Conservation (phyloP, 2,113 vertebrate species). For the Ranitomeya imitator region DNA sequence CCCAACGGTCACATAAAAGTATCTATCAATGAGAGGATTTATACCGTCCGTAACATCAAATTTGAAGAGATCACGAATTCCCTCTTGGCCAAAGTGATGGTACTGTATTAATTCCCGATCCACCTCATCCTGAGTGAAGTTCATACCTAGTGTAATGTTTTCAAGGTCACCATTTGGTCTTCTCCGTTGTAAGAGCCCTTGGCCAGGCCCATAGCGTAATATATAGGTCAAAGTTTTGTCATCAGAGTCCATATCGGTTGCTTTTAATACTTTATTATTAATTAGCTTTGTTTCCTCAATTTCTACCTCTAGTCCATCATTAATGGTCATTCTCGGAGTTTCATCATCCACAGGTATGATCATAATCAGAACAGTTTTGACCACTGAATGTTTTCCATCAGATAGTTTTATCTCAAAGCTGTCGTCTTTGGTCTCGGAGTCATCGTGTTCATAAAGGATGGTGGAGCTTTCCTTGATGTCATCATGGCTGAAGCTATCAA, state of each 20-base stretch:
- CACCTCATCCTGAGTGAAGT: conserved; percentile 92
- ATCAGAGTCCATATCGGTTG: conserved; percentile 92
- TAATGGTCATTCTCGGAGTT: conserved; percentile 92
- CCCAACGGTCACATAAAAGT: conserved; percentile 90
- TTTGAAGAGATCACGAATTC: conserved; percentile 90
- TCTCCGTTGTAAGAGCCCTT: conserved; percentile 83
- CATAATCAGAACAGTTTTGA: conserved; percentile 81
- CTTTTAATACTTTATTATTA: conserved; percentile 82
- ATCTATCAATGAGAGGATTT: conserved; percentile 92
- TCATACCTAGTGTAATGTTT: conserved; percentile 90
- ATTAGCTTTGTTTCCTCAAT: conserved; percentile 85
- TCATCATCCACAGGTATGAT: conserved; percentile 93
- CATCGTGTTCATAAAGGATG: conserved; percentile 93
- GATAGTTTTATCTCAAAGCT: conserved; percentile 85
- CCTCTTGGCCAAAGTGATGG: conserved; percentile 83
- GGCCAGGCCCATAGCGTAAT: conserved; percentile 82
- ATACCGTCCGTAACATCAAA: conserved; percentile 95
- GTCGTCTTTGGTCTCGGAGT: conserved; percentile 89
- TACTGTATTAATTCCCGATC: conserved; percentile 85
- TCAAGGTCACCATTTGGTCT: conserved; percentile 70
- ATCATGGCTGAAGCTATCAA: conserved; percentile 86
- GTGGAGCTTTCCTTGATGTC: conserved; percentile 89
- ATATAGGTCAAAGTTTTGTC: conserved; percentile 84
- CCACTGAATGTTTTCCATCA: conserved; percentile 82
- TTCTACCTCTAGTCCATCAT: conserved; percentile 91